Base-by-base conservation (phyloP, 2,797 vertebrate species). In the Kryptolebias ocellatus region DNA sequence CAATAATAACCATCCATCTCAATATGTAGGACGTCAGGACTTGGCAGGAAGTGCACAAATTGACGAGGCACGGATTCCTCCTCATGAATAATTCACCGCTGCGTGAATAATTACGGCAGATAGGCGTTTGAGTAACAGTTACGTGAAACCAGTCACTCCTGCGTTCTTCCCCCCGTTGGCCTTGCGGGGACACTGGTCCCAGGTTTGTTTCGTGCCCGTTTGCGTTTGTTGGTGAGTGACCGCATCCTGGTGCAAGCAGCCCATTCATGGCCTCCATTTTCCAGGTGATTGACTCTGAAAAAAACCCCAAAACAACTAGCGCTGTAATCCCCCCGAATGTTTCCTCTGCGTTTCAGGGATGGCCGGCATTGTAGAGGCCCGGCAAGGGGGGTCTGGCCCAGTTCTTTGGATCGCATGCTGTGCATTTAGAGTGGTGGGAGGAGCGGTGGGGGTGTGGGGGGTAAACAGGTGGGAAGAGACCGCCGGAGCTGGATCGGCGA, bases 211-310 rank as follows among this genome's bases (percentile, higher is more conserved):
- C 92, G 90, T 93, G 86, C 83, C 89, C 85, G 90, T 90, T 93
- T 81, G 78, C 87, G 89, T 89, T 67, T 62, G 54, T 63, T 69
- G 53, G 64, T 68, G 86, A 83, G 76, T 70, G 80, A 83, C 87
- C 57, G 5, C 76, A 85, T 88, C 91, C 91, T 90, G 83, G 93
- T 67, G 84, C 81, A 80, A 91, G 89, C 90, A 79, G 88, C 89
- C 20, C 87, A 93, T 93, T 94, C 92, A 67, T 92, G 78, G 86
- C 76, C 70, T 94, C 90, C 79, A 93, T 95, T 95, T 95, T 95
- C 94, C 90, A 94, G 92, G 72, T 90, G 92, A 93, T 89, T 94
- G 94, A 92, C 87, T 93, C 89, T 92, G 91, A 94, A 95, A 93
- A 92, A 24, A 24, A 24, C 1, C 20, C 20, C 20, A 24, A 24